phyloP scores from a whole-genome alignment of 2,797 vertebrate genomes.

The Gorsachius magnificus region DNA sequence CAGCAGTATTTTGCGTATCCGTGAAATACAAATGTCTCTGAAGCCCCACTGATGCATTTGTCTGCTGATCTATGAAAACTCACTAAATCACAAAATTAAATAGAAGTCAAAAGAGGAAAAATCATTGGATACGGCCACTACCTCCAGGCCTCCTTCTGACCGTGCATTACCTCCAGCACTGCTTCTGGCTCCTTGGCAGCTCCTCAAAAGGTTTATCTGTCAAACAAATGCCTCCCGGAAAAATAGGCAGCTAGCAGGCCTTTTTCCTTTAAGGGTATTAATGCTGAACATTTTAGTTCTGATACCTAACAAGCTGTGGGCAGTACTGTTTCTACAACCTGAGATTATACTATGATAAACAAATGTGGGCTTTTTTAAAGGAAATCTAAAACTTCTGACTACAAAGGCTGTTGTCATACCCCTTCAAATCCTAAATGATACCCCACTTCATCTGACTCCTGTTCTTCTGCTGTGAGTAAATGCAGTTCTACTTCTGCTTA shows the following conservation, averaged over 20 bases:
- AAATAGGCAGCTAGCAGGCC: not conserved
- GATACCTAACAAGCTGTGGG: not conserved
- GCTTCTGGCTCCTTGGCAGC: not conserved
- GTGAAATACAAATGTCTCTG: not conserved
- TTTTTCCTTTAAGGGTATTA: not conserved
- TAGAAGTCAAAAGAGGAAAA: not conserved
- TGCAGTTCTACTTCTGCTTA: not conserved
- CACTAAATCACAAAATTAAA: not conserved
- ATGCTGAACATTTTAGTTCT: not conserved
- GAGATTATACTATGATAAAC: not conserved
- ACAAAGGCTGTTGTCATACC: not conserved
- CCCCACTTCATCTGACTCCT: not conserved
- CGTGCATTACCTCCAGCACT: accelerated
- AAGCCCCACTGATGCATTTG: not conserved
- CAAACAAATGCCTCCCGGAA: not conserved
- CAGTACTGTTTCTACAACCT: not conserved
- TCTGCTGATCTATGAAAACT: not conserved
- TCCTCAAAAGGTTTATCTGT: not conserved
- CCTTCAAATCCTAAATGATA: not conserved
- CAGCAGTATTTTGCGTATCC: not conserved
- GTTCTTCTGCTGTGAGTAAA: not conserved
- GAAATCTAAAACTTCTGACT: not conserved
- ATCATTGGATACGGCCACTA: not conserved
- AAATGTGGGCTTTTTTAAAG: not conserved
- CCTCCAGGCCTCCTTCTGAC: not conserved